Percentiles rank a stretch among this genome's conserved stretches.
Conservation (phyloP, 1,140 invertebrate genomes). For the Ridgeia piscesae region DNA sequence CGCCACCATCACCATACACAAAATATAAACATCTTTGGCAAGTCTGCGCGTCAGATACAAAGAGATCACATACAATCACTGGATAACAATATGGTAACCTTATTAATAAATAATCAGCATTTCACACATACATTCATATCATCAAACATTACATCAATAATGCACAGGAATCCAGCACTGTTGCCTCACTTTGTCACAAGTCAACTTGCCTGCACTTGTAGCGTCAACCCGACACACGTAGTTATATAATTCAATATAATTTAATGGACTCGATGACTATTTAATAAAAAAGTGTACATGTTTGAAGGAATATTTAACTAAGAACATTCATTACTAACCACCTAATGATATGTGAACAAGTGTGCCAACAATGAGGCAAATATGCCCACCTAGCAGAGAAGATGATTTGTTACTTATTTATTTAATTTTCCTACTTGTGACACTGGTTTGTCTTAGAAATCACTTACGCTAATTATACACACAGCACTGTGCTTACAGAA, state of each 20-base stretch:
- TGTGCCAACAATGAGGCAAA: neutral
- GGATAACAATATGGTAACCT: neutral
- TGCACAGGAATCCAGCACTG: neutral
- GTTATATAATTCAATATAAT: neutral
- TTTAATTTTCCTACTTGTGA: neutral
- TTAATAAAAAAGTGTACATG: neutral
- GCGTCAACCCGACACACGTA: neutral
- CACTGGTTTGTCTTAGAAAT: neutral
- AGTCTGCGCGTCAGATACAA: neutral
- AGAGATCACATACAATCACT: neutral
- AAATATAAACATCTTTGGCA: conserved; percentile 6
- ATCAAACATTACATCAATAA: neutral
- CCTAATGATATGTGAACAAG: neutral
- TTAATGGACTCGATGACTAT: neutral
- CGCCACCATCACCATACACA: neutral
- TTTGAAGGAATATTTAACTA: neutral
- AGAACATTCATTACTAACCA: neutral
- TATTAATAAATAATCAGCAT: conserved; percentile 1
- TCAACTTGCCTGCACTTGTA: neutral
- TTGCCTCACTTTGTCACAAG: neutral
- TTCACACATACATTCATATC: neutral
- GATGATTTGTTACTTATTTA: neutral
- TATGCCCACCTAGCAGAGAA: neutral
- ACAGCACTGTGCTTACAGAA: neutral
- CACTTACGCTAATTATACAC: neutral